Evolutionary conservation across 1,140 invertebrate genomes (phyloP).

Genomic region (Chrysopa pallens): DNA sequence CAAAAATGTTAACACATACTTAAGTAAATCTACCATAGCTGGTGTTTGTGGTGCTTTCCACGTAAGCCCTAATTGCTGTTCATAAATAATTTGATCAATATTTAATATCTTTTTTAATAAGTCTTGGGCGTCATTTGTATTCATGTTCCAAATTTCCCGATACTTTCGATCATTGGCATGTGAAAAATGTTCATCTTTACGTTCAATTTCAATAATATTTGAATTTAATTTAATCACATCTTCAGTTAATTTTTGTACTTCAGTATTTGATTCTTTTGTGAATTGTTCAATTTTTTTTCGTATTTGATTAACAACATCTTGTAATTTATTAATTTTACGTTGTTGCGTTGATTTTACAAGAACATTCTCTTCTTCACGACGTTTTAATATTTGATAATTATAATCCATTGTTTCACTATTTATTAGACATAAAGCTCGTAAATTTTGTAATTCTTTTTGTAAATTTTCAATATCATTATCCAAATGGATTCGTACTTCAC

Average conservation of each 20-base stretch:
- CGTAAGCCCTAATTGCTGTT: conserved; percentile 44
- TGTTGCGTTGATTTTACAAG: conserved; percentile 70
- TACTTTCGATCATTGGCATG: conserved; percentile 24
- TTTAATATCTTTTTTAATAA: conserved; percentile 36
- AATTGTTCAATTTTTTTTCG: conserved; percentile 40
- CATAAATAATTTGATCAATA: conserved; percentile 44
- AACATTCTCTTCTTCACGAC: conserved; percentile 69
- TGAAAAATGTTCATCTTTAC: conserved; percentile 46
- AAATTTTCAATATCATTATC: conserved; percentile 34
- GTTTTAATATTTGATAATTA: conserved; percentile 68
- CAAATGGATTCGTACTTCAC: conserved; percentile 44
- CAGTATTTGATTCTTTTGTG: conserved; percentile 27
- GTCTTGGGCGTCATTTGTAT: conserved; percentile 35
- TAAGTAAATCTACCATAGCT: background rate
- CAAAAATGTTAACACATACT: too few species aligned
- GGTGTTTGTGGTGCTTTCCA: conserved; percentile 30
- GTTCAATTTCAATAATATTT: conserved; percentile 42
- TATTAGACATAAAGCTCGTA: conserved; percentile 31
- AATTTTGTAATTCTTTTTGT: conserved; percentile 23
- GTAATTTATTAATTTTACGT: conserved; percentile 59
- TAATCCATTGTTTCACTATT: conserved; percentile 68
- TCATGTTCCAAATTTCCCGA: conserved; percentile 42
- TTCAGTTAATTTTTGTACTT: conserved; percentile 23
- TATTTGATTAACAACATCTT: conserved; percentile 44
- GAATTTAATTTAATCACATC: conserved; percentile 43